Evolutionary conservation across 2,797 vertebrate genomes (phyloP), one percentile per base, ranked within the genome.

Genomic region (Eutrigla gurnardus): DNA sequence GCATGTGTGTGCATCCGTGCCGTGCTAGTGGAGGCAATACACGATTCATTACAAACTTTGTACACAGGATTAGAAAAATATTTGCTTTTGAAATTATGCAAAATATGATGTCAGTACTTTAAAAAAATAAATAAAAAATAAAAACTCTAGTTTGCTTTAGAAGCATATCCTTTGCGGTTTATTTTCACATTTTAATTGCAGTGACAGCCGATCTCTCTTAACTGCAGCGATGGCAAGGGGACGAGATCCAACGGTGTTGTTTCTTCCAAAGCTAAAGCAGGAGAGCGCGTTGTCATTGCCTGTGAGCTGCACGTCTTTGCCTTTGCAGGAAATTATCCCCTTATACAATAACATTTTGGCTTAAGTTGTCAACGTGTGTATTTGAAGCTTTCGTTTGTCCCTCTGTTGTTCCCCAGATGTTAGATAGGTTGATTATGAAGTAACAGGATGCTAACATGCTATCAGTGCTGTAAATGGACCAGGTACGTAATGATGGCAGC

Each of bases 21-120:
- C 7, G 60, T 43, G 60, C 67, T 37, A 69, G 73, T 72, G 77
- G 58, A 86, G 61, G 82, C 66, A 57, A 77, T 37, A 65, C 80
- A 81, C 77, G 84, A 85, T 81, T 84, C 73, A 81, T 85, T 76
- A 60, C 63, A 79, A 90, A 86, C 85, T 90, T 89, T 89, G 82
- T 78, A 81, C 75, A 85, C 76, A 81, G 62, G 70, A 86, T 86
- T 81, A 79, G 75, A 65, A 77, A 78, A 78, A 81, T 89, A 75
- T 89, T 86, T 89, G 85, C 77, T 86, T 82, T 80, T 17, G 82
- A 74, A 65, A 84, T 80, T 87, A 86, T 83, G 75, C 83, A 73
- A 78, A 88, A 84, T 65, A 50, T 59, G 72, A 71, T 42, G 37
- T 58, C 63, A 39, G 60, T 11, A 18, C 55, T 59, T 37, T 7